phyloP scores from a whole-genome alignment of 1,140 invertebrate species.

The Drosophila nebulosa region DNA sequence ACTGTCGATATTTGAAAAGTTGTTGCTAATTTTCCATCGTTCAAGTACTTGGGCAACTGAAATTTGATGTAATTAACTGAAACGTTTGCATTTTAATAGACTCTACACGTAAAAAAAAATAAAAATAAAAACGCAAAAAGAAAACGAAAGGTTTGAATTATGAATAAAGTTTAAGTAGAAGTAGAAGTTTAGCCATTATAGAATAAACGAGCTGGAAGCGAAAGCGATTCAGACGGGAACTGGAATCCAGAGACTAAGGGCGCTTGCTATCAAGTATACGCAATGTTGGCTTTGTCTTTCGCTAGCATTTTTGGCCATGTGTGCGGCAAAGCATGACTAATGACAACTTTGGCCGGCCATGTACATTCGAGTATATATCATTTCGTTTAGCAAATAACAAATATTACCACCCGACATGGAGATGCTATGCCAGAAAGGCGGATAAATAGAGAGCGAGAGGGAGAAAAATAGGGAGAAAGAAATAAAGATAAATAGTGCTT shows the following conservation, averaged over 20 bases:
- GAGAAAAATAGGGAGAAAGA: slow-evolving; percentile 9
- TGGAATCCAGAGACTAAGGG: background rate
- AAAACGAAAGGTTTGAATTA: slow-evolving; percentile 23
- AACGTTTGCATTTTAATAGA: slow-evolving; percentile 68
- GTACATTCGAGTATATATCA: slow-evolving; percentile 58
- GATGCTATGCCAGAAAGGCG: background rate
- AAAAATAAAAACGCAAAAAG: background rate
- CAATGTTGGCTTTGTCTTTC: slow-evolving; percentile 32
- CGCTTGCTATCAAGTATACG: slow-evolving; percentile 52
- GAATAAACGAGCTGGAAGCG: slow-evolving; percentile 36
- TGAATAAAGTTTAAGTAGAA: slow-evolving; percentile 50
- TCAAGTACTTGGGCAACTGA: slow-evolving; percentile 59
- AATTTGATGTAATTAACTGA: slow-evolving; percentile 70
- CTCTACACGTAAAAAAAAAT: slow-evolving; percentile 29
- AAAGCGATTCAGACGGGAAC: slow-evolving; percentile 13
- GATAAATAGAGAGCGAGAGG: background rate
- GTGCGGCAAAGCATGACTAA: slow-evolving; percentile 71
- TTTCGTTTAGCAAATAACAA: slow-evolving; percentile 73
- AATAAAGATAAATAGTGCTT: slow-evolving; percentile 74
- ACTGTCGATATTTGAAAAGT: slow-evolving; percentile 73
- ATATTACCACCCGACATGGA: slow-evolving; percentile 38
- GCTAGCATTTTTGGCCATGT: slow-evolving; percentile 19
- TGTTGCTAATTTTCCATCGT: slow-evolving; percentile 53
- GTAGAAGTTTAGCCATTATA: slow-evolving; percentile 40
- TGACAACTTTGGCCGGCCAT: slow-evolving; percentile 61